A percentile compares a stretch with the other conserved stretches of the same genome.
Evolutionary conservation across 2,888 invertebrate species (phyloP).

Genomic region (Andrena dorsata): DNA sequence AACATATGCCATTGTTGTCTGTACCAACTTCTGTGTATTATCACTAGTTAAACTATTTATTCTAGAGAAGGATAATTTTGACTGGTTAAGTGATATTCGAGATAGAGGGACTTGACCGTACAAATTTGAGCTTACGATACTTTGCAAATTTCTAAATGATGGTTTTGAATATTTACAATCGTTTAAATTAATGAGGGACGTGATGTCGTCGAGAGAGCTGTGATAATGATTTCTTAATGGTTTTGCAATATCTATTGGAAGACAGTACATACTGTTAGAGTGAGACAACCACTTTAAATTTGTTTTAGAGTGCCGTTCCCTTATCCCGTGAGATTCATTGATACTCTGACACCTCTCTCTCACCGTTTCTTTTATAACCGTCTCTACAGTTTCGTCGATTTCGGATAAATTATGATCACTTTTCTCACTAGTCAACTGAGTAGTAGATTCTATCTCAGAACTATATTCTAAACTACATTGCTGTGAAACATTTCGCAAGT

Average conservation of each 20-base stretch:
- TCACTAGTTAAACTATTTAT: slow-evolving; percentile 71
- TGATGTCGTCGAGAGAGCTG: slow-evolving; percentile 80
- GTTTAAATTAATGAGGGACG: slow-evolving; percentile 75
- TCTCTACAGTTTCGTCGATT: slow-evolving; percentile 76
- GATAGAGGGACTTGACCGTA: slow-evolving; percentile 71
- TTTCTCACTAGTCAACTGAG: slow-evolving; percentile 81
- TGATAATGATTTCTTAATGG: slow-evolving; percentile 73
- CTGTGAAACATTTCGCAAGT: slow-evolving; percentile 89
- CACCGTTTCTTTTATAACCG: slow-evolving; percentile 55
- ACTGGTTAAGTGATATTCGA: slow-evolving; percentile 67
- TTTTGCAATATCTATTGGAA: slow-evolving; percentile 73
- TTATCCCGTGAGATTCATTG: slow-evolving; percentile 67
- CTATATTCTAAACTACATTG: slow-evolving; percentile 91
- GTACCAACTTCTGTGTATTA: slow-evolving; percentile 63
- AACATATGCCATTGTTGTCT: slow-evolving; percentile 36
- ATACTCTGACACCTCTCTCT: slow-evolving; percentile 66
- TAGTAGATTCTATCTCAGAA: slow-evolving; percentile 85
- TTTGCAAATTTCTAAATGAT: slow-evolving; percentile 75
- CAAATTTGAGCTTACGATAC: slow-evolving; percentile 71
- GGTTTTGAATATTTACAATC: slow-evolving; percentile 75
- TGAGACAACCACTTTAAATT: slow-evolving; percentile 72
- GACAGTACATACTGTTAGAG: slow-evolving; percentile 79
- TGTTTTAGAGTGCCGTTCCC: slow-evolving; percentile 56
- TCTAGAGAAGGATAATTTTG: slow-evolving; percentile 70
- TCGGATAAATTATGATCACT: slow-evolving; percentile 82